Evolutionary conservation across 2,888 invertebrate genomes (phyloP), one percentile per base, ranked within the genome.

Genomic region (Drosophila dives): DNA sequence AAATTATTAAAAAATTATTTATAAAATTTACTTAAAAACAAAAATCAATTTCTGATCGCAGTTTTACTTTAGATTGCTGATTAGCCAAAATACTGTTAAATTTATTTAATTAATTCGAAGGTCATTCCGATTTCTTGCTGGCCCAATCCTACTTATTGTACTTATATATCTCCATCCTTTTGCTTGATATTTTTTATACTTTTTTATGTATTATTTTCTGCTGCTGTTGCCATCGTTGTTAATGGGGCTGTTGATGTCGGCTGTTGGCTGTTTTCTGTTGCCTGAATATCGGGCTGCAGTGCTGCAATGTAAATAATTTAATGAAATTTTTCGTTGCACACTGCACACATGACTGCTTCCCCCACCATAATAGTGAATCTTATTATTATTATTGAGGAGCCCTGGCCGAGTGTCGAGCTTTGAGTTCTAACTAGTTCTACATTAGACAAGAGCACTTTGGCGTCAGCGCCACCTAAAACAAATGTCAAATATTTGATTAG

Each of bases 401-500:
- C 10, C 54, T 58, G 72, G 15, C 38, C 38, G 17, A 23, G 58
- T 48, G 45, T 23, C 23, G 20, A 45, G 45, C 23, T 23, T 15
- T 45, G 53, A 49, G 67, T 64, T 75, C 60, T 75, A 78, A 80
- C 78, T 75, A 78, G 80, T 70, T 80, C 70, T 66, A 63, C 50
- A 69, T 60, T 63, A 66, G 76, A 74, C 80, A 80, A 55, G 67
- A 33, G 74, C 82, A 72, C 73, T 80, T 80, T 63, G 51, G 56
- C 64, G 69, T 63, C 60, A 64, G 74, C 66, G 64, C 61, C 65
- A 42, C 42, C 73, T 64, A 77, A 76, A 75, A 77, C 73, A 76
- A 83, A 91, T 86, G 77, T 81, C 83, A 89, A 89, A 91, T 91
- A 90, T 89, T 89, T 91, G 89, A 89, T 91, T 89, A 89, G 76